Evolutionary conservation across 2,888 invertebrate genomes (phyloP).

Genomic region (Apocheima hispidaria): DNA sequence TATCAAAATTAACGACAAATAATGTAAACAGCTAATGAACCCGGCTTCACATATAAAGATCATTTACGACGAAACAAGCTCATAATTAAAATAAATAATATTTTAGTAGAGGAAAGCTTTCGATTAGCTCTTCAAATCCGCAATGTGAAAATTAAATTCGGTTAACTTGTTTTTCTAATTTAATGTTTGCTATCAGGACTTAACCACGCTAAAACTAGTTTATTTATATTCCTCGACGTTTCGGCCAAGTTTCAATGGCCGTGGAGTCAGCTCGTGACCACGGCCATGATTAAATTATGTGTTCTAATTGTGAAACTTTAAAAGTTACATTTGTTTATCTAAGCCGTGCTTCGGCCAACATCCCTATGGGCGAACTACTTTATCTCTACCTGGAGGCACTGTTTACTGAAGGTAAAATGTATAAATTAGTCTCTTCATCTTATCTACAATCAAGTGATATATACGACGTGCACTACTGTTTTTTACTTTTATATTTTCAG

Average conservation of each 20-base stretch:
- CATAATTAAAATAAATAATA: too few relatives aligned
- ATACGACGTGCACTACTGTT: background rate
- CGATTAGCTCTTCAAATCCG: background rate
- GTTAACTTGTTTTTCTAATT: too few relatives aligned
- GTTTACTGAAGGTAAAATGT: constrained; percentile 1
- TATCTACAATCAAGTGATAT: background rate
- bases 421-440: constrained; percentile 2
- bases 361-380: constrained; percentile 21
- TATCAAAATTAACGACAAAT: background rate
- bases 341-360: background rate
- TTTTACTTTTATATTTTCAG: background rate
- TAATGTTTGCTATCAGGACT: too few relatives aligned
- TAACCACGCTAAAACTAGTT: too few relatives aligned
- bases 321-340: constrained; percentile 15
- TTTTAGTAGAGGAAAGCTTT: too few relatives aligned
- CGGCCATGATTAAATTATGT: too few relatives aligned
- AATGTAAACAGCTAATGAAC: background rate
- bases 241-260: too few relatives aligned
- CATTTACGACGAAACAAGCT: too few relatives aligned
- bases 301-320: too few relatives aligned
- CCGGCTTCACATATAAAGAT: too few relatives aligned
- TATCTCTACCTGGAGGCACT: constrained; percentile 7
- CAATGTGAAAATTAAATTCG: constrained; percentile 9
- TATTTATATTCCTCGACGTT: too few relatives aligned
- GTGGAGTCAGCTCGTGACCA: too few relatives aligned